Evolutionary conservation across 2,888 invertebrate genomes (phyloP), one percentile per base, ranked within the genome.

Genomic region (Brenthis hecate): DNA sequence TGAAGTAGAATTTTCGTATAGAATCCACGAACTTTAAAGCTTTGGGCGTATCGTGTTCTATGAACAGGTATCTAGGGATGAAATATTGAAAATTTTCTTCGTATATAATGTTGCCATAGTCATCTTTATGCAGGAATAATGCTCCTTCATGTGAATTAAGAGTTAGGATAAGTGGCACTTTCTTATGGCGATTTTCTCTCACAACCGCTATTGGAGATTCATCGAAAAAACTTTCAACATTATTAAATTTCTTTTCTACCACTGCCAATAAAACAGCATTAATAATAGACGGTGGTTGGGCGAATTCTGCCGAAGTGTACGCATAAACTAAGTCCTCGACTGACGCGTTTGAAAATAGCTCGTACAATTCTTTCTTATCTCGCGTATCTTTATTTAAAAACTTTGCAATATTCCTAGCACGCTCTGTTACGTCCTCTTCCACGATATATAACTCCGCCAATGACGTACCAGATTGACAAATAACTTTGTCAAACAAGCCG

Each of bases 141-240:
- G 84, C 91, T 0, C 82, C 87, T 77, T 92, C 92, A 19, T 85
- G 82, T 0, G 86, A 85, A 69, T 83, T 81, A 0, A 80, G 57
- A 0, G 88, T 84, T 0, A 76, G 61, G 0, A 92, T 48, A 0
- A 84, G 68, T 0, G 92, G 91, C 0, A 91, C 77, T 70, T 85
- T 86, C 1, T 77, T 75, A 23, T 81, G 83, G 1, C 81, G 76
- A 67, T 85, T 84, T 6, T 78, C 72, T 1, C 73, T 73, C 1
- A 91, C 72, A 43, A 78, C 75, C 2, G 79, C 74, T 23, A 82
- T 71, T 0, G 92, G 89, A 6, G 77, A 76, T 64, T 90, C 86
- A 0, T 75, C 74, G 13, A 89, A 85, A 78, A 83, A 89, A 3
- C 76, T 74, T 56, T 87, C 82, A 0, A 87, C 77, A 0, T 82